These are phyloP conservation scores for Etheostoma cragini DNA, from an alignment of 2,113 vertebrate genomes.

Conservation along the genomic window DNA sequence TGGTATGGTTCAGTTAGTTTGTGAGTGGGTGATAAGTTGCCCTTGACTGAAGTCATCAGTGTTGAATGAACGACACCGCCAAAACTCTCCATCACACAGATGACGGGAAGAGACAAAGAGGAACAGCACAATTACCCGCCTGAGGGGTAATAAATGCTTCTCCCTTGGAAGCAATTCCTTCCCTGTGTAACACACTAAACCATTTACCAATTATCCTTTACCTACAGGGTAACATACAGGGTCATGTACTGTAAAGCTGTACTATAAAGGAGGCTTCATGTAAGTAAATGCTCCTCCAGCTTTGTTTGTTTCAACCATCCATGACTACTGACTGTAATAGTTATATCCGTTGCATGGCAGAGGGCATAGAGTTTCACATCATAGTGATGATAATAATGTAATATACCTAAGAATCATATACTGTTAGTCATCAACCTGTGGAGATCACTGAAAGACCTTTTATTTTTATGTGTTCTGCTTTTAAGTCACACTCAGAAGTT, in stretches of 20 bases:
- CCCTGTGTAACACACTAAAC: constrained; percentile 66
- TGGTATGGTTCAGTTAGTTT: constrained; percentile 73
- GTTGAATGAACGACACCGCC: constrained; percentile 80
- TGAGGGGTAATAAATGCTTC: constrained; percentile 81
- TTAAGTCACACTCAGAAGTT: background rate
- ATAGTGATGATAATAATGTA: background rate
- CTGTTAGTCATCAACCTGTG: constrained; percentile 10
- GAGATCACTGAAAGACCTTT: background rate
- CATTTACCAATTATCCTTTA: constrained; percentile 76
- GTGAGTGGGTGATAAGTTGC: constrained; percentile 83
- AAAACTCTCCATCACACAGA: constrained; percentile 84
- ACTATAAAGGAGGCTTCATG: constrained; percentile 41
- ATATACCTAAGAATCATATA: background rate
- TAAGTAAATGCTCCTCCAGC: constrained; percentile 31
- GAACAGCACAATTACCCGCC: constrained; percentile 79
- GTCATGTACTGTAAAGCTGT: constrained; percentile 66
- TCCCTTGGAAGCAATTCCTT: constrained; percentile 70
- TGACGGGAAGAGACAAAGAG: constrained; percentile 82
- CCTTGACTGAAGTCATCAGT: constrained; percentile 84
- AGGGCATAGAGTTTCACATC: background rate
- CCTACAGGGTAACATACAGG: constrained; percentile 64
- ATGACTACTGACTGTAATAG: constrained; percentile 19
- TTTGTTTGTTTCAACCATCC: constrained; percentile 19
- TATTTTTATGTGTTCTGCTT: background rate
- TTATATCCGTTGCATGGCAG: background rate